A percentile compares a stretch with the other conserved stretches of the same genome.
Conservation (phyloP, 2,888 invertebrate genomes). For the Linnaemya tessellans region DNA sequence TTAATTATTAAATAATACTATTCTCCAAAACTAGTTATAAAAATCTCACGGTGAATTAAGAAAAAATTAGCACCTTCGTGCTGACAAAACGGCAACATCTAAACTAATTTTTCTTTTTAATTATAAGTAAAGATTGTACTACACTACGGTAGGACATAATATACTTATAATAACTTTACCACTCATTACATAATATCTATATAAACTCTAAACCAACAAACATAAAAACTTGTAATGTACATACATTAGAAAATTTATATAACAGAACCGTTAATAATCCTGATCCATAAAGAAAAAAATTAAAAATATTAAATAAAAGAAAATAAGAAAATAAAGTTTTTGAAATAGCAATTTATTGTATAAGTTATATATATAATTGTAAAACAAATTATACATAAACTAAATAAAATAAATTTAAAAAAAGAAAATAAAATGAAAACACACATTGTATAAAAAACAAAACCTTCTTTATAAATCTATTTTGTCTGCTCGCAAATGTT, state of each 20-base stretch:
- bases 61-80: conserved; percentile 65
- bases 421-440: conserved; percentile 30
- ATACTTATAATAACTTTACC: conserved; percentile 43
- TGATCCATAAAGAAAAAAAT: conserved; percentile 48
- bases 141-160: conserved; percentile 35
- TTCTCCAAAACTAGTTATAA: conserved; percentile 27
- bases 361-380: conserved; percentile 70
- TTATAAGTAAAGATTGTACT: conserved; percentile 42
- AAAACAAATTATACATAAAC: conserved; percentile 56
- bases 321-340: conserved; percentile 62
- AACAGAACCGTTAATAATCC: conserved; percentile 50
- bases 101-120: conserved; percentile 71
- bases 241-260: conserved; percentile 51
- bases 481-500: conserved; percentile 55
- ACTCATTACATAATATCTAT: conserved; percentile 39
- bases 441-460: conserved; percentile 68
- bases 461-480: conserved; percentile 52
- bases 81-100: conserved; percentile 54
- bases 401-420: conserved; percentile 50
- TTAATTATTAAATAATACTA: not conserved
- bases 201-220: conserved; percentile 44
- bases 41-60: conserved; percentile 69
- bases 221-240: conserved; percentile 54
- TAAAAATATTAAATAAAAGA: conserved; percentile 53
- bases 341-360: conserved; percentile 72